Evolutionary conservation across 2,797 vertebrate species (phyloP), one percentile per base, ranked within the genome.

Genomic region (Dallia pectoralis): DNA sequence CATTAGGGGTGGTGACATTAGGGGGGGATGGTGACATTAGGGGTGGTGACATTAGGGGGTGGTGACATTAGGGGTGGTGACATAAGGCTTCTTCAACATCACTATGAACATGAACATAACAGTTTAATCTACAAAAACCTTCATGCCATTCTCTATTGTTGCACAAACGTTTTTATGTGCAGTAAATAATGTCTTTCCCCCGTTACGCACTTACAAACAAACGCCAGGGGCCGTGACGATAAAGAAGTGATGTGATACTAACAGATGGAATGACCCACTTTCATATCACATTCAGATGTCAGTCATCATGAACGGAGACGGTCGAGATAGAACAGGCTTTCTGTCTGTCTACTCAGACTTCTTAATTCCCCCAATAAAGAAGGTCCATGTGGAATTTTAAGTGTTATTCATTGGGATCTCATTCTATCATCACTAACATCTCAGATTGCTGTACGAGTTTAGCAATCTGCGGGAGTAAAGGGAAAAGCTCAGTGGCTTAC

Each of bases 401-500:
- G 73, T 59, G 65, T 61, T 68, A 49, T 72, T 78, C 40, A 53
- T 5, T 18, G 77, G 74, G 76, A 77, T 79, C 70, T 7, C 59
- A 75, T 68, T 56, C 51, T 56, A 5, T 74, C 1, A 0, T 47
- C 75, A 72, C 40, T 16, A 18, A 70, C 69, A 51, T 78, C 79
- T 82, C 74, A 49, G 82, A 78, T 76, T 71, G 84, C 80, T 18
- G 75, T 76, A 86, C 81, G 73, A 83, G 82, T 85, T 81, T 83
- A 77, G 66, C 77, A 78, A 70, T 81, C 79, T 81, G 85, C 72
- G 65, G 82, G 77, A 66, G 77, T 79, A 84, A 81, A 87, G 82
- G 81, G 51, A 86, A 89, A 69, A 36, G 80, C 78, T 83, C 44
- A 36, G 78, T 81, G 86, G 88, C 79, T 90, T 85, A 85, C 76